phyloP scores from a whole-genome alignment of 2,113 vertebrate species.

The Ellobius talpinus region DNA sequence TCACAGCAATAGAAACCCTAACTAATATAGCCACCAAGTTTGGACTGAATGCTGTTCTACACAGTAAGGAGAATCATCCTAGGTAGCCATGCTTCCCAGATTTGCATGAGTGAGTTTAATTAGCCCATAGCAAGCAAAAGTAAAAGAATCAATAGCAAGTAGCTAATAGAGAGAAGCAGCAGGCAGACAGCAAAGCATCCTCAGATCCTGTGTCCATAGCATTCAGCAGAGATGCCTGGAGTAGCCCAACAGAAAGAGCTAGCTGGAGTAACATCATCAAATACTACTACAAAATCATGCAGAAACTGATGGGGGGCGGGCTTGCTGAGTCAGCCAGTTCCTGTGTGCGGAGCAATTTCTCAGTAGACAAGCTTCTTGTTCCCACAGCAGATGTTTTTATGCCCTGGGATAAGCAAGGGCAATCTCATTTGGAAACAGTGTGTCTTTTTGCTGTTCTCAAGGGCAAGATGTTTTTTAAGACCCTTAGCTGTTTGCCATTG shows the following conservation, averaged over 20 bases:
- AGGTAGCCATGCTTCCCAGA: background rate
- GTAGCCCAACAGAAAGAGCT: background rate
- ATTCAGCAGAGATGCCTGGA: background rate
- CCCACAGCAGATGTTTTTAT: background rate
- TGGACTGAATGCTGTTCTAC: background rate
- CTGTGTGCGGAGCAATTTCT: background rate
- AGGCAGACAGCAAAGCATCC: background rate
- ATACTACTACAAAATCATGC: background rate
- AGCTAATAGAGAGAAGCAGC: background rate
- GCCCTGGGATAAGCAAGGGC: background rate
- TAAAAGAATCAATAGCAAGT: background rate
- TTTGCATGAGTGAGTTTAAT: background rate
- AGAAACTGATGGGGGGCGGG: background rate
- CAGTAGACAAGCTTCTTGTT: background rate
- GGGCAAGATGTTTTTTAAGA: background rate
- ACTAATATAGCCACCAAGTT: background rate
- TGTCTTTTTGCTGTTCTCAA: background rate
- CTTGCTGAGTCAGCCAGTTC: background rate
- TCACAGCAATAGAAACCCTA: background rate
- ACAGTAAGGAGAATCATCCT: background rate
- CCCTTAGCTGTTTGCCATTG: background rate
- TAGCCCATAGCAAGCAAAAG: background rate
- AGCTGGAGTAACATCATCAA: background rate
- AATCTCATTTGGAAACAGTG: background rate
- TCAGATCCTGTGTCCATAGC: background rate